Conservation (phyloP, 2,797 vertebrate genomes). For the Synanceia verrucosa region DNA sequence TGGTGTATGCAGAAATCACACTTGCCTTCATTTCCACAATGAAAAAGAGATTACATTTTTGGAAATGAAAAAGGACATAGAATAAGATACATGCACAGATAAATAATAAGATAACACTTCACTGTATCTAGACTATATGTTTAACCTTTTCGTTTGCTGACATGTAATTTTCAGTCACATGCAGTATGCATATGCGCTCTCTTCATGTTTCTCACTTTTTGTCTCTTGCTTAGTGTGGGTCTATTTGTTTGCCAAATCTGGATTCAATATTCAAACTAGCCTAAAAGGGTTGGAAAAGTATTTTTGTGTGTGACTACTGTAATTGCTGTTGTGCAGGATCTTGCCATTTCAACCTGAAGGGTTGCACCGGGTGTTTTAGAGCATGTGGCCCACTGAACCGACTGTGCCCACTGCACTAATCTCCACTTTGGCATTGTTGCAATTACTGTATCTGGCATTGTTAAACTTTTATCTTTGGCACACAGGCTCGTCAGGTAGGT, state of each 20-base stretch:
- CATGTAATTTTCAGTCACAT: conserved; percentile 4
- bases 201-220: too few species aligned
- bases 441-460: conserved; percentile 47
- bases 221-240: conserved; percentile 2
- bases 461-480: conserved; percentile 72
- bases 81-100: background rate
- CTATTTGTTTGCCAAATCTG: conserved; percentile 15
- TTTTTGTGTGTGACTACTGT: too few species aligned
- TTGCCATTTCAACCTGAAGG: background rate
- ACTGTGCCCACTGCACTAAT: conserved; percentile 1
- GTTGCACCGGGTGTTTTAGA: conserved; percentile 15
- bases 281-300: background rate
- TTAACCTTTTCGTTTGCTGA: background rate
- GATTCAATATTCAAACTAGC: conserved; percentile 19
- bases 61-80: background rate
- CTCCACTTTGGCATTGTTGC: conserved; percentile 15
- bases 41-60: conserved; percentile 1
- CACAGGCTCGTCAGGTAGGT: conserved; percentile 68
- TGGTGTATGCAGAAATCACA: conserved; percentile 3
- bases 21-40: conserved; percentile 2
- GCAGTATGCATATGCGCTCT: too few species aligned
- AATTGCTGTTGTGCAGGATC: background rate
- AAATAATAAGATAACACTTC: background rate
- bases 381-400: conserved; percentile 31
- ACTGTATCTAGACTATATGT: background rate